phyloP scores from a whole-genome alignment of 1,140 invertebrate genomes.

The Heliconius hermathena region DNA sequence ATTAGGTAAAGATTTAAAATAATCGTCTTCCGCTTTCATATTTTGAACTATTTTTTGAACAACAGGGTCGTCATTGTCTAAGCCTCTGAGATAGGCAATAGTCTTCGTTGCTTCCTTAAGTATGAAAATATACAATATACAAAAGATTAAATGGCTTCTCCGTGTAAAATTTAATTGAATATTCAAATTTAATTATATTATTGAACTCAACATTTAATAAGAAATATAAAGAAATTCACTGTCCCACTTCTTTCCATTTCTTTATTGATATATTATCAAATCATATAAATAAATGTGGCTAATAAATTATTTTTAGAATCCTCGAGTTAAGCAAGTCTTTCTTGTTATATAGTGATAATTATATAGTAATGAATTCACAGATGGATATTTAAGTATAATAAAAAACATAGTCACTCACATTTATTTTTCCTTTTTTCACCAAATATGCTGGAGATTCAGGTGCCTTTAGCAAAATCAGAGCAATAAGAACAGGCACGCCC shows the following conservation, averaged over 20 bases:
- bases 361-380: too few species aligned
- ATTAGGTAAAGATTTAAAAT: constrained; percentile 29
- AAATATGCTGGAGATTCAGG: constrained; percentile 62
- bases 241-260: too few species aligned
- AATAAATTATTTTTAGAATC: too few species aligned
- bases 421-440: constrained; percentile 50
- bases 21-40: constrained; percentile 36
- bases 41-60: constrained; percentile 25
- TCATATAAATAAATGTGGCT: too few species aligned
- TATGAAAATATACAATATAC: background rate
- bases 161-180: too few species aligned
- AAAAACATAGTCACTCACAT: constrained; percentile 37
- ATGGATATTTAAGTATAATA: too few species aligned
- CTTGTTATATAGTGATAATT: too few species aligned
- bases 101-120: constrained; percentile 34
- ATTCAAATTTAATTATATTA: too few species aligned
- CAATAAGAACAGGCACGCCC: constrained; percentile 41
- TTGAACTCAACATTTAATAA: too few species aligned
- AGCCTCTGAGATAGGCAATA: constrained; percentile 31
- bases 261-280: too few species aligned
- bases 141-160: background rate
- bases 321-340: too few species aligned
- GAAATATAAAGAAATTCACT: too few species aligned
- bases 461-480: constrained; percentile 47
- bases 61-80: constrained; percentile 29